Evolutionary conservation across 1,140 invertebrate genomes (phyloP).

Genomic region (Eupristina koningsbergeri): DNA sequence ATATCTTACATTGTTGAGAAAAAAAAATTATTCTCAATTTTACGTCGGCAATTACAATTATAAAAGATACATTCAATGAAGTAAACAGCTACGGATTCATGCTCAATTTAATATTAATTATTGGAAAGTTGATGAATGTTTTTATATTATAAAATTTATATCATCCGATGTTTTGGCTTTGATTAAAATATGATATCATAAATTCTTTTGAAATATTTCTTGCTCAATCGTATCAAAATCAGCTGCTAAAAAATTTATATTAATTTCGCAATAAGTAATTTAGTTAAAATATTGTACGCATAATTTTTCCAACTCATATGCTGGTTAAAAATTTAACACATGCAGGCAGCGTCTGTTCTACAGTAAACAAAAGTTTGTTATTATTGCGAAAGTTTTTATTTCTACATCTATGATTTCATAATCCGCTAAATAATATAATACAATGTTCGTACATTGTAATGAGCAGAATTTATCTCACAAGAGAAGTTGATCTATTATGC

Average conservation of each 20-base stretch:
- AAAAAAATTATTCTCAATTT: too few relatives aligned
- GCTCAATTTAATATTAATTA: neutral
- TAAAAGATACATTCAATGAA: neutral
- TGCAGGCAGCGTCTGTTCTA: neutral
- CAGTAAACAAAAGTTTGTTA: neutral
- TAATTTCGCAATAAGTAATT: neutral
- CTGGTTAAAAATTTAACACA: neutral
- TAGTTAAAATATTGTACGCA: neutral
- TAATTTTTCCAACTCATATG: neutral
- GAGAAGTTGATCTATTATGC: constrained; percentile 6
- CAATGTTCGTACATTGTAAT: neutral
- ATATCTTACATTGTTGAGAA: too few relatives aligned
- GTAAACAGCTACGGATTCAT: neutral
- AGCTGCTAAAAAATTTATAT: neutral
- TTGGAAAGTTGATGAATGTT: neutral
- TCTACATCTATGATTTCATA: neutral
- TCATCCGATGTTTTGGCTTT: neutral
- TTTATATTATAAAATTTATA: neutral
- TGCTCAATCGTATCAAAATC: neutral
- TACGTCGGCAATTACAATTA: too few relatives aligned
- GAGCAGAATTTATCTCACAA: neutral
- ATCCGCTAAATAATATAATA: constrained; percentile 1
- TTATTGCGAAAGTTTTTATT: constrained; percentile 1
- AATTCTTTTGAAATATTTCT: neutral
- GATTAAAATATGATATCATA: neutral